Percentiles rank a stretch among this genome's conserved stretches.
phyloP scores from a whole-genome alignment of 1,140 invertebrate genomes.

The Heliconius hermathena region DNA sequence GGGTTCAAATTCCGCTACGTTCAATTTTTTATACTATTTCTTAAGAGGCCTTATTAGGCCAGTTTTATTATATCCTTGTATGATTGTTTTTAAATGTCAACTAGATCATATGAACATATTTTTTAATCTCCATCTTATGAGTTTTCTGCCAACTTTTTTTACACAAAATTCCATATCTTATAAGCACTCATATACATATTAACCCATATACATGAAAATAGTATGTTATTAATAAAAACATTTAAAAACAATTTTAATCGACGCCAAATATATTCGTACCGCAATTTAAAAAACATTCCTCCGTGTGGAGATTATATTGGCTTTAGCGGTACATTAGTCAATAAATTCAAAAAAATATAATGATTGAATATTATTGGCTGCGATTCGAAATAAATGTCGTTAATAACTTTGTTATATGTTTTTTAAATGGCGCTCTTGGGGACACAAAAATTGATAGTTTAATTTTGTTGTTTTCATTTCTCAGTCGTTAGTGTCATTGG shows the following conservation, averaged over 20 bases:
- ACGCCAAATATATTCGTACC: constrained; percentile 10
- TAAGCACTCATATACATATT: neutral
- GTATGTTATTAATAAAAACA: constrained; percentile 19
- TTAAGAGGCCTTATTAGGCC: no score
- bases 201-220: no score
- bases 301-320: constrained; percentile 10
- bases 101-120: neutral
- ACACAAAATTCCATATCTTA: neutral
- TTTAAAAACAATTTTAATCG: constrained; percentile 49
- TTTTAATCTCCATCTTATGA: neutral
- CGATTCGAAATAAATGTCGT: constrained; percentile 52
- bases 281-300: constrained; percentile 16
- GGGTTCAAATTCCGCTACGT: no score
- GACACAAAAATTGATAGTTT: constrained; percentile 75
- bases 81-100: neutral
- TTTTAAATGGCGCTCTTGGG: constrained; percentile 69
- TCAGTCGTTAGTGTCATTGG: constrained; percentile 72
- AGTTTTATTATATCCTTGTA: constrained; percentile 53
- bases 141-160: neutral
- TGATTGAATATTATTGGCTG: constrained; percentile 64
- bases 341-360: constrained; percentile 44
- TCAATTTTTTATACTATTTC: no score
- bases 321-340: constrained; percentile 39
- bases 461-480: constrained; percentile 75
- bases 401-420: constrained; percentile 58